phyloP scores from a whole-genome alignment of 2,888 invertebrate species.

The Desoria tigrina region DNA sequence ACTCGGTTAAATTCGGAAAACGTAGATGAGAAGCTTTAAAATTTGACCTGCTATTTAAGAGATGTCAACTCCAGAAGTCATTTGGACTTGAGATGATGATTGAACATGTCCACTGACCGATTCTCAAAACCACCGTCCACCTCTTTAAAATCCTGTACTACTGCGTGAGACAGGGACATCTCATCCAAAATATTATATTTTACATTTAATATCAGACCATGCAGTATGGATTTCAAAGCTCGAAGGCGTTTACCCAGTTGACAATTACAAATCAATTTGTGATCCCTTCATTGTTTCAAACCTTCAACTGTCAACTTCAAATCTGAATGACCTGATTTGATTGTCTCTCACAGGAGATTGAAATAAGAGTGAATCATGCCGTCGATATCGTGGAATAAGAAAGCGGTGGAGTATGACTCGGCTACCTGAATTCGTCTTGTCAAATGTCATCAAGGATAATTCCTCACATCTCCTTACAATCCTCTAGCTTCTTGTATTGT shows the following conservation, averaged over 20 bases:
- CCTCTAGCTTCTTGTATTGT: not conserved
- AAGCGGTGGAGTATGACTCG: not conserved
- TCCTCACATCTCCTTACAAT: not conserved
- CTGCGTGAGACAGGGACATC: too few species aligned
- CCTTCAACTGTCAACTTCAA: not conserved
- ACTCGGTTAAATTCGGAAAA: too few species aligned
- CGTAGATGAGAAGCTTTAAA: too few species aligned
- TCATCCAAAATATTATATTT: too few species aligned
- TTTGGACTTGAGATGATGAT: too few species aligned
- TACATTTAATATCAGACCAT: too few species aligned
- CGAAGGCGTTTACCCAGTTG: conserved; percentile 5
- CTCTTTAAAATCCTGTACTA: too few species aligned
- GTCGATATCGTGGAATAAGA: not conserved
- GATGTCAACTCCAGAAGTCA: too few species aligned
- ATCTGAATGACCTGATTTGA: not conserved
- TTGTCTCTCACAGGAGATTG: not conserved
- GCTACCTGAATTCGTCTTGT: conserved; percentile 2
- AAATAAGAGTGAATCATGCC: not conserved
- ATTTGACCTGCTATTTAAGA: too few species aligned
- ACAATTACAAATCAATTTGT: conserved; percentile 12
- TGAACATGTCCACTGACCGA: too few species aligned
- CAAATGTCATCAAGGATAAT: not conserved
- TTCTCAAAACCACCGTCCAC: too few species aligned
- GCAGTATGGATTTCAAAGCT: not conserved
- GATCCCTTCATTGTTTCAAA: not conserved